Base-by-base conservation (phyloP, 2,888 invertebrate species). In the Cepaea hortensis region DNA sequence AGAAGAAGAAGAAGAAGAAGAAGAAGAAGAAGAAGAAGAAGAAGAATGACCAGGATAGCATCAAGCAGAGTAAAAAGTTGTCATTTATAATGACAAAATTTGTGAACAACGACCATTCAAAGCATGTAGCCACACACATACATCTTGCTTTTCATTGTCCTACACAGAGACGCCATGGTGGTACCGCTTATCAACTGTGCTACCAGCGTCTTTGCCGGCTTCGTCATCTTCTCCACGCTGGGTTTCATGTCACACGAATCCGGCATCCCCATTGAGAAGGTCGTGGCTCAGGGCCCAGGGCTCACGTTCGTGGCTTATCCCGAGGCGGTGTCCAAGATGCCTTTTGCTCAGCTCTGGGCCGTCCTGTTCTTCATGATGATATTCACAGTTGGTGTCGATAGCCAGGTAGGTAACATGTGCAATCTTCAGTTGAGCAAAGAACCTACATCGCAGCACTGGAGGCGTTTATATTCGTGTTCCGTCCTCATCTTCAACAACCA, bases 161-260 rank as follows among this genome's bases (percentile, higher is more conserved):
- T 83, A 76, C 90, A 75, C 90, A 92, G 93, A 84, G 93, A 93
- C 88, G 93, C 93, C 48, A 89, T 92, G 84, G 90, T 93, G 15
- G 91, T 94, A 0, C 92, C 93, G 11, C 80, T 93, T 55, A 87
- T 93, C 75, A 93, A 93, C 90, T 92, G 92, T 80, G 90, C 91
- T 55, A 94, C 93, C 55, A 91, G 91, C 83, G 90, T 93, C 50
- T 93, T 93, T 86, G 92, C 93, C 72, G 93, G 93, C n/a, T 91
- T 93, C 48, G 93, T 93, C 86, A 93, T 93, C 77, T 93, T 93
- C 90, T 92, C 93, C 13, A 91, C 93, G 55, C 91, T 93, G 84
- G 97, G 97, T 3, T 97, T 97, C 83, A 94, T 94, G 94, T 92
- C 94, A 5, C 90, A 93, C 84, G 91, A 93, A 80, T 91, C 94